phyloP scores from a whole-genome alignment of 2,797 vertebrate species.

The Hydrophis major region DNA sequence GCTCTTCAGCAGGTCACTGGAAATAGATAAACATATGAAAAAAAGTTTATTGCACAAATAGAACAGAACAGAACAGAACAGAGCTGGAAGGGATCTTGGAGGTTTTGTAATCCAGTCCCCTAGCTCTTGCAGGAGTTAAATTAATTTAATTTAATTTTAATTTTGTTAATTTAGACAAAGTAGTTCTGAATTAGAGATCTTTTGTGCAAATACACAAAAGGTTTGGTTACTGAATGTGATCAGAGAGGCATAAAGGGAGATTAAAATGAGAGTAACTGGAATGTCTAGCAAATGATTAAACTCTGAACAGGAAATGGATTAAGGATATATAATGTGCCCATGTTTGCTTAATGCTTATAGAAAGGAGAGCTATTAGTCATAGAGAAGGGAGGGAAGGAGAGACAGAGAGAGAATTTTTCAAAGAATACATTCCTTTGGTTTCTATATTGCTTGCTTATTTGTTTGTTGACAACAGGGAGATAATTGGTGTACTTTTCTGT shows the following conservation, averaged over 20 bases:
- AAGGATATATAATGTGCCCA: background rate
- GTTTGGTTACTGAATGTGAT: background rate
- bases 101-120: too few relatives aligned
- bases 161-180: background rate
- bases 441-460: background rate
- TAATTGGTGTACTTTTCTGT: background rate
- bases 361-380: background rate
- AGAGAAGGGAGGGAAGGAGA: too few relatives aligned
- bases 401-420: background rate
- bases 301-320: background rate
- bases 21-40: background rate
- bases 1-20: background rate
- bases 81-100: too few relatives aligned
- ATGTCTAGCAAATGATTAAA: background rate
- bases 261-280: background rate
- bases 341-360: background rate
- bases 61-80: too few relatives aligned
- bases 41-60: background rate
- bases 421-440: background rate
- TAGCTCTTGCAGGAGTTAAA: too few relatives aligned
- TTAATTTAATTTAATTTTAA: background rate
- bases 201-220: background rate
- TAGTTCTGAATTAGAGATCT: background rate
- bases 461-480: too few relatives aligned
- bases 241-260: background rate